Evolutionary conservation across 2,797 vertebrate genomes (phyloP).

Genomic region (Poecilia gillii): DNA sequence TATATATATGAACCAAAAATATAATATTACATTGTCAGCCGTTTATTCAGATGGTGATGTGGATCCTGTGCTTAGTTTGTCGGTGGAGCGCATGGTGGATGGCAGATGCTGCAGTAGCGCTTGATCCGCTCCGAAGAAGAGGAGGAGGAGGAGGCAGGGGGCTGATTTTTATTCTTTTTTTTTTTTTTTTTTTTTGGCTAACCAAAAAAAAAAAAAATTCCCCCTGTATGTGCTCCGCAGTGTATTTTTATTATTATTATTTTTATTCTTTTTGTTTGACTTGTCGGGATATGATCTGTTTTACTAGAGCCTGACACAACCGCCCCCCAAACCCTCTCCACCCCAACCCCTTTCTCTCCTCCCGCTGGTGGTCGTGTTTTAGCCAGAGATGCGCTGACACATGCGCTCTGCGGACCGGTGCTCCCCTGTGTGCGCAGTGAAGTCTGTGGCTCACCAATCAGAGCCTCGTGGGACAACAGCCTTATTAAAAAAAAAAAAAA

Average conservation of each 20-base stretch:
- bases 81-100: conserved; percentile 26
- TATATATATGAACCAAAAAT: no score
- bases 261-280: conserved; percentile 10
- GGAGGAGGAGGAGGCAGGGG: background rate
- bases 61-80: conserved; percentile 20
- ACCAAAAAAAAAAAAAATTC: conserved; percentile 10
- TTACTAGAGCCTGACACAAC: conserved; percentile 15
- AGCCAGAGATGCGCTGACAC: conserved; percentile 74
- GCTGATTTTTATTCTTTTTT: conserved; percentile 1
- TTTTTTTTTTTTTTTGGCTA: conserved; percentile 15
- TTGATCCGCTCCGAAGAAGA: conserved; percentile 52
- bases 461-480: conserved; percentile 33
- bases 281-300: conserved; percentile 28
- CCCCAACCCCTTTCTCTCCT: background rate
- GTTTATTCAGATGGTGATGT: background rate
- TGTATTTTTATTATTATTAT: background rate
- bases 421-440: conserved; percentile 67
- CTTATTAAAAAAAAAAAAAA: background rate
- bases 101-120: conserved; percentile 70
- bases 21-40: background rate
- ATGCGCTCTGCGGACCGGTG: conserved; percentile 58
- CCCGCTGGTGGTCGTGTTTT: background rate
- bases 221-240: background rate
- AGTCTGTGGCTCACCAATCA: conserved; percentile 41
- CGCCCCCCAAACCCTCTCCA: background rate